phyloP scores from a whole-genome alignment of 2,888 invertebrate species.

The Phytoseiulus persimilis region DNA sequence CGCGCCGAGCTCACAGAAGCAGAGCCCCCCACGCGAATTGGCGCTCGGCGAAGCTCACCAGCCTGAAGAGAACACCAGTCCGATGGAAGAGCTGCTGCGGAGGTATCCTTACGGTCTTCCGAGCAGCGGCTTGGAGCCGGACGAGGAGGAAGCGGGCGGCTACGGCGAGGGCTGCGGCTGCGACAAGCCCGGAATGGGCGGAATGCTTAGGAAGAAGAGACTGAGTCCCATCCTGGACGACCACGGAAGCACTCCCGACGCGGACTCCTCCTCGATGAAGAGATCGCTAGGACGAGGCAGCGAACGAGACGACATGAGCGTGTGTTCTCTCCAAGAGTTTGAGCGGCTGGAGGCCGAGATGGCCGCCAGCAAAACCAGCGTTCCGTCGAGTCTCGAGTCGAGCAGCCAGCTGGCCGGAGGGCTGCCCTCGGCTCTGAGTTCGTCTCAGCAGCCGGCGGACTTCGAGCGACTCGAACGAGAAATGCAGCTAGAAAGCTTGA shows the following conservation, averaged over 20 bases:
- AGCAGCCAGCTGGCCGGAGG: slow-evolving; percentile 32
- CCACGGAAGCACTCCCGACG: slow-evolving; percentile 36
- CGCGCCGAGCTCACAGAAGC: neutral
- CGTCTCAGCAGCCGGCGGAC: slow-evolving; percentile 22
- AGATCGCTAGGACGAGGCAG: slow-evolving; percentile 34
- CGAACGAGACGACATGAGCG: slow-evolving; percentile 33
- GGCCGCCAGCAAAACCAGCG: slow-evolving; percentile 40
- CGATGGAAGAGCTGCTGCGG: slow-evolving; percentile 33
- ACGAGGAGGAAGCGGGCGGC: neutral
- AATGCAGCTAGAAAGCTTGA: slow-evolving; percentile 25
- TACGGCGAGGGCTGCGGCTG: neutral
- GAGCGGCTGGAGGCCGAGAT: slow-evolving; percentile 46
- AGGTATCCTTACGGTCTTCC: slow-evolving; percentile 31
- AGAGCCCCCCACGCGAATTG: neutral
- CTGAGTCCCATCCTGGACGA: slow-evolving; percentile 36
- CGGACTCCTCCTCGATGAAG: slow-evolving; percentile 34
- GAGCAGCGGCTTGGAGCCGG: slow-evolving; percentile 12
- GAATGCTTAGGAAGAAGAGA: slow-evolving; percentile 35
- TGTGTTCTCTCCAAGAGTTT: slow-evolving; percentile 45
- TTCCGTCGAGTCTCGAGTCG: slow-evolving; percentile 23
- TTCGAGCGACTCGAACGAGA: slow-evolving; percentile 32
- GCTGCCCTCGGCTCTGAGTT: slow-evolving; percentile 9
- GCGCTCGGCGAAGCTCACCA: slow-evolving; percentile 5
- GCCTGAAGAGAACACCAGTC: slow-evolving; percentile 25
- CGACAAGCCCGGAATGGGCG: slow-evolving; percentile 18